phyloP scores from a whole-genome alignment of 2,888 invertebrate species.

The Bugulina stolonifera region DNA sequence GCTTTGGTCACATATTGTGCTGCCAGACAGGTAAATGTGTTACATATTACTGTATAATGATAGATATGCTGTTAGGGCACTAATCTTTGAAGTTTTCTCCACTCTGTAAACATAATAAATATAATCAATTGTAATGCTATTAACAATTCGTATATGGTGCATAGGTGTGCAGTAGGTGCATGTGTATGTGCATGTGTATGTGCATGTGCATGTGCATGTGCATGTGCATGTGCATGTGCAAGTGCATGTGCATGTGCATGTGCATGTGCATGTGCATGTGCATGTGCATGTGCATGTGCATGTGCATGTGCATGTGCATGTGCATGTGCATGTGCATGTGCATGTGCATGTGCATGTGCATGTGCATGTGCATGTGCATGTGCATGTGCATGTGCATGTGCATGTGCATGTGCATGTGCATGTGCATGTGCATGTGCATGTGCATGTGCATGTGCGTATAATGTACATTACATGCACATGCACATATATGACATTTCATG shows the following conservation, averaged over 20 bases:
- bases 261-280: neutral
- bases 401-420: slow-evolving; percentile 5
- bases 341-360: slow-evolving; percentile 8
- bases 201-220: too few relatives aligned
- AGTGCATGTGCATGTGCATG: neutral
- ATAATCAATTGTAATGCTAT: too few relatives aligned
- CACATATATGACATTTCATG: neutral
- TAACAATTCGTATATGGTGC: too few relatives aligned
- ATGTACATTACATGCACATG: neutral
- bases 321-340: neutral
- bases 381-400: slow-evolving; percentile 14
- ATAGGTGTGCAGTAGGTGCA: too few relatives aligned
- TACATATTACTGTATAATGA: too few relatives aligned
- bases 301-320: neutral
- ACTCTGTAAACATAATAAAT: too few relatives aligned
- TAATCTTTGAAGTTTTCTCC: too few relatives aligned
- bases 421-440: slow-evolving; percentile 14
- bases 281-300: neutral
- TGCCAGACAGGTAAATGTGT: too few relatives aligned
- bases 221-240: too few relatives aligned
- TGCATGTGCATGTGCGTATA: neutral
- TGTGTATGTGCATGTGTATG: too few relatives aligned
- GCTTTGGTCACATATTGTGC: too few relatives aligned
- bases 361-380: neutral
- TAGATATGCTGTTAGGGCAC: too few relatives aligned